phyloP scores from a whole-genome alignment of 2,888 invertebrate species.

The Dascillus cervinus region DNA sequence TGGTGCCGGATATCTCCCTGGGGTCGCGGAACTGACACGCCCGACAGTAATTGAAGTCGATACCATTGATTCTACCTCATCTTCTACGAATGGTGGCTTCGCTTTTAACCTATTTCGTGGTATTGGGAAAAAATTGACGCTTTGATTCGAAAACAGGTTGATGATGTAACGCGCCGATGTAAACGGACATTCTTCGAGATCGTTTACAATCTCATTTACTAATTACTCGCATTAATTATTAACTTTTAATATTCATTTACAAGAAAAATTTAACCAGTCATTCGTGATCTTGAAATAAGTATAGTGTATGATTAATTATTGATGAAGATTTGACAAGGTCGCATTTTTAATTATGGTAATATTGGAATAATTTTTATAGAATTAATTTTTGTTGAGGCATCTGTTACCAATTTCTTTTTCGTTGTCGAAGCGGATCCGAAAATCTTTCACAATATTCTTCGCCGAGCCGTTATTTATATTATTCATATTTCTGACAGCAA shows the following conservation, averaged over 20 bases:
- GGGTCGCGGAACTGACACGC: conserved; percentile 18
- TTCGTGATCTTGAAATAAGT: conserved; percentile 22
- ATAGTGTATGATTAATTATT: conserved; percentile 23
- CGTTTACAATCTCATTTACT: conserved; percentile 27
- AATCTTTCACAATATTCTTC: no score
- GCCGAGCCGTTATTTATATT: conserved; percentile 18
- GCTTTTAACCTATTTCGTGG: no score
- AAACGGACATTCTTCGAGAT: conserved; percentile 15
- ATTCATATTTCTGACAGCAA: conserved; percentile 23
- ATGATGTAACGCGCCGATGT: no score
- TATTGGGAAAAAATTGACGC: no score
- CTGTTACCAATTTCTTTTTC: no score
- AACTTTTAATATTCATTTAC: conserved; percentile 22
- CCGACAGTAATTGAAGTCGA: conserved; percentile 26
- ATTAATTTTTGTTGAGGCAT: no score
- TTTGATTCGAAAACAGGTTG: no score
- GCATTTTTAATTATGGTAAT: conserved; percentile 6
- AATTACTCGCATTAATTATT: conserved; percentile 28
- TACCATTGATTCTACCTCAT: conserved; percentile 24
- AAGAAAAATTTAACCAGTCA: conserved; percentile 20
- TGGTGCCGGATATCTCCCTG: conserved; percentile 8
- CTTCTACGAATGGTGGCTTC: conserved; percentile 13
- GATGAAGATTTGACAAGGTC: conserved; percentile 15
- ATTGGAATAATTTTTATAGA: no score
- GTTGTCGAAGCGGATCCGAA: no score